Conservation (phyloP, 2,113 vertebrate species). For the Pseudorasbora parva region DNA sequence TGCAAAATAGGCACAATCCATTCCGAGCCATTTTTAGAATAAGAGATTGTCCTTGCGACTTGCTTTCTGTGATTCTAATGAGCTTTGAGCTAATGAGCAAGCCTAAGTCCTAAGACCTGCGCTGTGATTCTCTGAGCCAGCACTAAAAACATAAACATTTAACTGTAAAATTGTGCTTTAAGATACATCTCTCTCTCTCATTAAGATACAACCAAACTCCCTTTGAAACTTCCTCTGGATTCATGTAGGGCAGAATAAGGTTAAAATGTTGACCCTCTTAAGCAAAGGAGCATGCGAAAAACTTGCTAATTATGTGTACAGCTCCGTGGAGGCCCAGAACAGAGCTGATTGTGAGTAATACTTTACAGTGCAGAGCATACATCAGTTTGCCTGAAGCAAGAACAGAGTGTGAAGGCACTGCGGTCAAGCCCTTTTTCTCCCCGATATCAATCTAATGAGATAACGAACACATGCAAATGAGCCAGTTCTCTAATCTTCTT, state of each 20-base stretch:
- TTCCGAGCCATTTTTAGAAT: not conserved
- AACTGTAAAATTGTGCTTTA: not conserved
- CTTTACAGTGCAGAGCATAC: slow-evolving; percentile 37
- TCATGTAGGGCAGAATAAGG: slow-evolving; percentile 25
- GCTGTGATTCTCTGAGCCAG: not conserved
- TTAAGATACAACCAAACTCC: slow-evolving; percentile 11
- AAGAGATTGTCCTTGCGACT: not conserved
- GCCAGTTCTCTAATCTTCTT: slow-evolving; percentile 81
- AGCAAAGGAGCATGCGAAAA: slow-evolving; percentile 29
- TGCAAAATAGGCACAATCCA: not conserved
- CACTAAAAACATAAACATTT: slow-evolving; percentile 8
- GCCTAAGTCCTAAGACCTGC: not conserved
- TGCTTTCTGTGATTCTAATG: not conserved
- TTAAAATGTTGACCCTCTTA: slow-evolving; percentile 38
- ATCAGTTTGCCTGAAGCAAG: slow-evolving; percentile 47
- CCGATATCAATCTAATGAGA: slow-evolving; percentile 82
- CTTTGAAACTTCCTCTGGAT: slow-evolving; percentile 5
- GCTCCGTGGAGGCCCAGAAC: slow-evolving; percentile 12
- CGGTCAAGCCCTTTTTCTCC: slow-evolving; percentile 71
- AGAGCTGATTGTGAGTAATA: slow-evolving; percentile 41
- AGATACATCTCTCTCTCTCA: slow-evolving; percentile 2
- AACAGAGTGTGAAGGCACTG: slow-evolving; percentile 68
- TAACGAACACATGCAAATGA: slow-evolving; percentile 81
- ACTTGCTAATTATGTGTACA: slow-evolving; percentile 39
- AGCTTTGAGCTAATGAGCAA: slow-evolving; percentile 20